phyloP scores from a whole-genome alignment of 2,888 invertebrate genomes.

The Ephialtes manifestator region DNA sequence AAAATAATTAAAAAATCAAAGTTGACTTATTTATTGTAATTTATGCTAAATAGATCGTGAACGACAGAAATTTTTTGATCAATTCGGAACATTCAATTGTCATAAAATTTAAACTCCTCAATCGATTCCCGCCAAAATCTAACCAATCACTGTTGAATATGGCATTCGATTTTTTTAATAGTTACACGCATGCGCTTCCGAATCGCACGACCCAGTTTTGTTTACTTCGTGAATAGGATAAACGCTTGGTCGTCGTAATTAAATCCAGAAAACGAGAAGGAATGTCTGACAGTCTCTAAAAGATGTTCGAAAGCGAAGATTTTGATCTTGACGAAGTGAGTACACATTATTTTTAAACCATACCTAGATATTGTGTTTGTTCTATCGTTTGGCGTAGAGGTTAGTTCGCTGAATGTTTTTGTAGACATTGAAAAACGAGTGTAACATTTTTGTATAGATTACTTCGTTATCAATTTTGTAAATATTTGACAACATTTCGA shows the following conservation, averaged over 20 bases:
- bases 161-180: too few relatives aligned
- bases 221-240: neutral
- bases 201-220: neutral
- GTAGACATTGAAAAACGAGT: neutral
- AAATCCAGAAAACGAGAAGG: neutral
- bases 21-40: too few relatives aligned
- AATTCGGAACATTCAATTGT: too few relatives aligned
- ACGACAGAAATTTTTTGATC: too few relatives aligned
- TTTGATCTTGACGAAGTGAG: constrained; percentile 78
- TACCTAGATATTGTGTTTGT: neutral
- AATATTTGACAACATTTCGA: neutral
- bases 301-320: constrained; percentile 76
- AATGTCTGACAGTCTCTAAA: constrained; percentile 43
- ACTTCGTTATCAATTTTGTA: neutral
- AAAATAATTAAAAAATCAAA: too few relatives aligned
- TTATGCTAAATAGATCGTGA: too few relatives aligned
- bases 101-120: neutral
- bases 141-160: too few relatives aligned
- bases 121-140: neutral
- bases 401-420: neutral
- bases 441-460: neutral
- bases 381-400: neutral
- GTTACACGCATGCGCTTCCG: neutral
- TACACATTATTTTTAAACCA: neutral
- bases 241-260: neutral